Evolutionary conservation across 2,113 vertebrate species (phyloP).

Genomic region (Chroicocephalus ridibundus): DNA sequence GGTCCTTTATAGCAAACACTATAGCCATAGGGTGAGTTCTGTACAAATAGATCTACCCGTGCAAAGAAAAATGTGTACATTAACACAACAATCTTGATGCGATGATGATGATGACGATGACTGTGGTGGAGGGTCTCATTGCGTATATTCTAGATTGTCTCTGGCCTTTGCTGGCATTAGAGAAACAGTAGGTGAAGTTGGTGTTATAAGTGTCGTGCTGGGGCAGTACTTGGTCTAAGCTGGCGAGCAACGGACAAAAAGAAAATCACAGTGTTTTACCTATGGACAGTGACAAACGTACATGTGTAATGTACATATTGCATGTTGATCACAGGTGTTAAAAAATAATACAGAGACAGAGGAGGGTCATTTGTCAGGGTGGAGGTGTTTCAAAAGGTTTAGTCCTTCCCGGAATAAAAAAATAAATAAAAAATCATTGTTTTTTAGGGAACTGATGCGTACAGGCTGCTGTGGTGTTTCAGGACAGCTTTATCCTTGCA

Average conservation of each 20-base stretch:
- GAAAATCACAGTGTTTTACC: not conserved
- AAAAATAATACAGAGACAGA: not conserved
- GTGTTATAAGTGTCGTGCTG: not conserved
- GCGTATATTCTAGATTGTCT: not conserved
- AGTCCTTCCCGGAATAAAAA: not conserved
- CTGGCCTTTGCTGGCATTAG: not conserved
- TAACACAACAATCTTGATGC: not conserved
- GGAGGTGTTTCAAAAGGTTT: not conserved
- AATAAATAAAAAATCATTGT: not conserved
- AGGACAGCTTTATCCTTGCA: not conserved
- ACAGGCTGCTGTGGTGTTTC: not conserved
- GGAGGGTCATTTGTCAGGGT: not conserved
- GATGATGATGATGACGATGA: not conserved
- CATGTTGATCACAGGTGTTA: not conserved
- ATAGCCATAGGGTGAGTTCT: not conserved
- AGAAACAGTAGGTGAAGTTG: not conserved
- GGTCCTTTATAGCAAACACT: not conserved
- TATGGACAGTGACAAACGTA: not conserved
- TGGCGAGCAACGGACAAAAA: not conserved
- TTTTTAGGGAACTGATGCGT: not conserved
- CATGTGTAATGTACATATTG: accelerated
- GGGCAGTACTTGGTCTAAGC: not conserved
- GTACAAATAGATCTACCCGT: not conserved
- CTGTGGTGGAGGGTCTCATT: not conserved
- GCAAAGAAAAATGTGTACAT: not conserved